phyloP scores from a whole-genome alignment of 2,797 vertebrate genomes.

The Etheostoma nigrum region DNA sequence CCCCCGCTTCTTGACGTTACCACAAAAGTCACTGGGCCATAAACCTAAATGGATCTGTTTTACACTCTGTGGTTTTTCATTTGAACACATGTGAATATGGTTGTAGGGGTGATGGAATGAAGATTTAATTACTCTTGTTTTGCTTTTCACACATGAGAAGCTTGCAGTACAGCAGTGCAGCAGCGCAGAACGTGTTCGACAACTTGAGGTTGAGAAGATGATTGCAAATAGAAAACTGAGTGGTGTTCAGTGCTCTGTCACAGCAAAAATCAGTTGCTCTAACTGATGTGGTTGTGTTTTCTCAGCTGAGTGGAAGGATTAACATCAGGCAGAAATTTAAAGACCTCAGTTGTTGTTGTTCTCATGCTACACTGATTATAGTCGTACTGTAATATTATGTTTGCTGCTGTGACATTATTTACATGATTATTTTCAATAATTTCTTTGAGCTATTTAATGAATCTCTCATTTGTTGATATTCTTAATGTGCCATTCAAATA shows the following conservation, averaged over 20 bases:
- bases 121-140: constrained; percentile 82
- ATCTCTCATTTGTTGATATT: constrained; percentile 65
- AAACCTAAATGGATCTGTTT: constrained; percentile 67
- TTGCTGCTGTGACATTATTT: constrained; percentile 34
- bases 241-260: constrained; percentile 8
- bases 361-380: not conserved
- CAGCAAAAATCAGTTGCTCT: constrained; percentile 1
- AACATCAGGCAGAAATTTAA: constrained; percentile 6
- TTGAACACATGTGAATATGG: constrained; percentile 65
- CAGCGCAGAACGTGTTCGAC: constrained; percentile 55
- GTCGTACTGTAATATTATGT: not conserved
- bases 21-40: constrained; percentile 56
- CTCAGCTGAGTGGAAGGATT: constrained; percentile 13
- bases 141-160: constrained; percentile 69
- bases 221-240: constrained; percentile 19
- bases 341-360: not conserved
- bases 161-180: constrained; percentile 40
- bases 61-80: constrained; percentile 71
- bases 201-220: constrained; percentile 30
- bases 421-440: constrained; percentile 30
- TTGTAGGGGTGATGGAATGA: constrained; percentile 55
- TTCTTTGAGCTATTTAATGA: constrained; percentile 47
- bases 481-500: constrained; percentile 48
- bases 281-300: constrained; percentile 2
- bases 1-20: constrained; percentile 19